Percentiles rank a stretch among this genome's conserved stretches.
phyloP scores from a whole-genome alignment of 2,888 invertebrate genomes.

The Parochlus steinenii region DNA sequence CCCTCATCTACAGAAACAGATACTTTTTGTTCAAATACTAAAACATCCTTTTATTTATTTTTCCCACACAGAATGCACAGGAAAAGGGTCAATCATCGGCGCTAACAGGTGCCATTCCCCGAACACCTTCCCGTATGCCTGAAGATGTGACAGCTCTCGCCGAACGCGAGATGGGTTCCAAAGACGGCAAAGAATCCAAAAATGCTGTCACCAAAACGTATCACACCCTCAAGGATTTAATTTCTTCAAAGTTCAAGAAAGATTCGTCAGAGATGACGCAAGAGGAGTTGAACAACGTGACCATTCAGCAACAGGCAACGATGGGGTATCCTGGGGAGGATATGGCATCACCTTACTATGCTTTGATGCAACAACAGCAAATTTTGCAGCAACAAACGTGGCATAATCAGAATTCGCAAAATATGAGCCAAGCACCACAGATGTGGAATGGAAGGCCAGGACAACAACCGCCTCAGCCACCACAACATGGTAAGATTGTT shows the following conservation, averaged over 20 bases:
- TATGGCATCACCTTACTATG: conserved; percentile 5
- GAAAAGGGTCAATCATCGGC: conserved; percentile 19
- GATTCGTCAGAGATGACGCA: conserved; percentile 33
- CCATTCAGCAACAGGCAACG: conserved; percentile 15
- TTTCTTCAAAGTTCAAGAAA: conserved; percentile 59
- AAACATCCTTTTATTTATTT: too few species aligned
- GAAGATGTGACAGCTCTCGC: conserved; percentile 39
- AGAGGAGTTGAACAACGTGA: conserved; percentile 27
- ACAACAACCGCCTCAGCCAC: conserved; percentile 14
- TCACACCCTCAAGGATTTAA: conserved; percentile 68
- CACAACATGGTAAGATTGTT: conserved; percentile 19
- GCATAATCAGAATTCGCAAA: conserved; percentile 19
- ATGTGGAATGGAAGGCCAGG: conserved; percentile 11
- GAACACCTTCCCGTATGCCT: conserved; percentile 31
- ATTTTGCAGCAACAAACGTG: conserved; percentile 19
- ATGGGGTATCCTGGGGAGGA: conserved; percentile 10
- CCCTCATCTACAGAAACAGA: too few species aligned
- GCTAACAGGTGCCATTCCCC: conserved; percentile 20
- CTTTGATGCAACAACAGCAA: conserved; percentile 16
- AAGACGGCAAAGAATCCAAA: conserved; percentile 31
- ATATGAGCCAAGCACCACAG: conserved; percentile 17
- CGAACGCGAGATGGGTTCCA: conserved; percentile 38
- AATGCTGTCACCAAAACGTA: conserved; percentile 63
- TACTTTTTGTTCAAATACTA: too few species aligned
- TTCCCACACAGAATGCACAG: conserved; percentile 15